Evolutionary conservation across 2,888 invertebrate species (phyloP), one percentile per base, ranked within the genome.

Genomic region (Noctua fimbriata): DNA sequence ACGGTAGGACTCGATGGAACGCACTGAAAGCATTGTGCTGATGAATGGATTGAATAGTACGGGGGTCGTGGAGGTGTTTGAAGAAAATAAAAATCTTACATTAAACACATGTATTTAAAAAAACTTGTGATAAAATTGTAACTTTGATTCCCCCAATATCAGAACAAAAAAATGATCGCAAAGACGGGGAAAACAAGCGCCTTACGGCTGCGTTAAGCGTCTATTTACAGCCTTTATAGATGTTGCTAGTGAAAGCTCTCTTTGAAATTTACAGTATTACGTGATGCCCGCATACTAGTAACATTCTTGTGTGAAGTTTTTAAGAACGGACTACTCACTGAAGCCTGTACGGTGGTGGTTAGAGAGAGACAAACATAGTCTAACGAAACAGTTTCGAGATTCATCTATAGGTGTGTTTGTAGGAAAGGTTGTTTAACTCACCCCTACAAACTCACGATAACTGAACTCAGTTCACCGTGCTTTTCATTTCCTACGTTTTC

Each of bases 301-400:
- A 67, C 28, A 36, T 58, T 47, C 47, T 41, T 67, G 55, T 36
- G 66, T 79, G 58, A 24, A 28, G 2, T 65, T 80, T 52, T 21
- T n/a, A 41, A 7, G 24, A 41, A 49, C 71, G 21, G 18, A 58
- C 70, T 52, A 9, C 65, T 78, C 44, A 49, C 58, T 41, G n/a
- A 66, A 44, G 28, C 1, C 16, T 69, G 21, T 24, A 69, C 28
- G 7, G 21, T 36, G 5, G 1, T 58, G 14, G 24, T 65, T 14
- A 77, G 82, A 69, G 58, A 73, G 77, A 73, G 73, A 60, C 36
- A 65, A 49, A 69, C 24, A 32, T 9, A 41, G 36, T 65, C 49
- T n/a, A 5, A 18, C 1, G 0, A n/a, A 44, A 16, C 32, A 2
- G 21, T 66, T 63, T 52, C 66, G 18, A 18, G 28, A 18, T 14